Evolutionary conservation across 2,797 vertebrate genomes (phyloP), one percentile per base, ranked within the genome.

Genomic region (Channallabes apus): DNA sequence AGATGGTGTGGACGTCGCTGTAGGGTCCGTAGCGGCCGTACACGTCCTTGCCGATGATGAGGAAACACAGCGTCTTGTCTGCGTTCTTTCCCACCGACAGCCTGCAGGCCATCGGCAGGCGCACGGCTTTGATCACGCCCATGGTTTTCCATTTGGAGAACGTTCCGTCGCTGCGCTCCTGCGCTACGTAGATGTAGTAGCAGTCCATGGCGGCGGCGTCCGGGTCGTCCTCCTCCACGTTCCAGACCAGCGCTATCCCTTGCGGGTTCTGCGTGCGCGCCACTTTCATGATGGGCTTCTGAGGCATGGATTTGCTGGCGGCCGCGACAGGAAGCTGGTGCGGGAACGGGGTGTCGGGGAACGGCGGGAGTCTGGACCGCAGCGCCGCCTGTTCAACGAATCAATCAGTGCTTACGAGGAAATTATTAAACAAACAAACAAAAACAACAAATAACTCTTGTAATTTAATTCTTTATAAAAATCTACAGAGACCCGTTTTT

Each of bases 61-160:
- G 69, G 7, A 95, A 93, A 65, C 91, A 93, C 67, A 94, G 82
- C 83, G 87, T 92, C 82, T 87, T 90, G 3, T 93, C 91, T 0
- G 83, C 90, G 93, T 27, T 41, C 14, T 51, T 51, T 11, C 46
- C 78, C 2, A 90, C 91, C 3, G 20, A 89, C 65, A 94, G 77
- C 82, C 93, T 71, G 54, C 91, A 91, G 32, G 90, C 93, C 90
- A 94, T 95, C 61, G 95, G 94, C 80, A 95, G 89, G 2, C 89
- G 17, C 29, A 85, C 84, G 54, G 94, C 93, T 29, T n/a, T 62
- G 76, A 95, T 87, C 22, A 88, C 89, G 0, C 88, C 89, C 0
- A 92, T 72, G 6, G 18, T 54, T 2, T n/a, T 87, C 94, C 94
- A 95, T 0, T 82, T 58, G 0, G 84, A 80, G 84, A 94, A 93